These are phyloP conservation scores for Monodelphis domestica DNA, from an alignment of 2,797 vertebrate genomes.

Conservation along the genomic window DNA sequence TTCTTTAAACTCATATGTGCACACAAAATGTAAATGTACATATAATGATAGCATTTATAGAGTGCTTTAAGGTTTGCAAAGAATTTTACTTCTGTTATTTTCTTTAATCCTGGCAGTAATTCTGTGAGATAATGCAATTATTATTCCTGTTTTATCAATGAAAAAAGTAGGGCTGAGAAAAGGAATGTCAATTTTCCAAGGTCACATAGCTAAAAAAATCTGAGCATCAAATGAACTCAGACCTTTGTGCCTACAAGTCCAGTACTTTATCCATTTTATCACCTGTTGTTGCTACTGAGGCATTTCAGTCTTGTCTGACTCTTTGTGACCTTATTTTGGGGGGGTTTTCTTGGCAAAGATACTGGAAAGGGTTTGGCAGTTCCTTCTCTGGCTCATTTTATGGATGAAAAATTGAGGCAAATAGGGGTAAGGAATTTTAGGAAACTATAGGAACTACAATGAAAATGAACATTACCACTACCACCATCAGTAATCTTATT, in stretches of 20 bases:
- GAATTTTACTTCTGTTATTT: neutral
- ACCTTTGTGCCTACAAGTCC: neutral
- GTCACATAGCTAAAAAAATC: neutral
- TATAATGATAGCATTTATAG: neutral
- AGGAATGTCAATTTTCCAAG: neutral
- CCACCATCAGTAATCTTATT: neutral
- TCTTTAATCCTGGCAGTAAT: neutral
- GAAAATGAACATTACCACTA: neutral
- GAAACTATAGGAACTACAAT: neutral
- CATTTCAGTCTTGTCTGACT: no score
- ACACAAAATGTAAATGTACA: neutral
- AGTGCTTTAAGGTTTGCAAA: neutral
- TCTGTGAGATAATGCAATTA: neutral
- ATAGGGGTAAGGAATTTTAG: neutral
- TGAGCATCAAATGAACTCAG: neutral
- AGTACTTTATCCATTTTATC: neutral
- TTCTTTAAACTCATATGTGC: neutral
- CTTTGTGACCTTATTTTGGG: no score
- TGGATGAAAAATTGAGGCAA: no score
- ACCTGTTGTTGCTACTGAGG: no score
- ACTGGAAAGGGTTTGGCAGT: no score
- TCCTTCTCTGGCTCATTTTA: no score
- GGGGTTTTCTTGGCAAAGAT: no score
- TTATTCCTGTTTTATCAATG: neutral
- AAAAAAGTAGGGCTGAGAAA: neutral